A percentile compares a stretch with the other conserved stretches of the same genome.
These are phyloP conservation scores for Nothocercus nigrocapillus DNA, from an alignment of 2,113 vertebrate genomes.

Conservation along the genomic window DNA sequence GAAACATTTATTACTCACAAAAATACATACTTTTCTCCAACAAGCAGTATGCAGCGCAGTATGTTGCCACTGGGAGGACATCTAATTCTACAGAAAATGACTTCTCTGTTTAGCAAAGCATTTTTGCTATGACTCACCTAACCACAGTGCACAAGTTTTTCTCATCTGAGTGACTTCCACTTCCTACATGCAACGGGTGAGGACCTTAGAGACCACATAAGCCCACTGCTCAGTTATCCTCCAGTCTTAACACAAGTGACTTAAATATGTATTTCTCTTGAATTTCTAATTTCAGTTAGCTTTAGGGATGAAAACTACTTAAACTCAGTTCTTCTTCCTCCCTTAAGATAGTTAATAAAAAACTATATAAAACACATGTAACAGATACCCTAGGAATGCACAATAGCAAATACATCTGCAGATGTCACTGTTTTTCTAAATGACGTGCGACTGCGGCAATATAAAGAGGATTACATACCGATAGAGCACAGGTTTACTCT, in stretches of 20 bases:
- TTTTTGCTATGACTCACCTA: background rate
- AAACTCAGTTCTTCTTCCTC: background rate
- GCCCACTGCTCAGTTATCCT: background rate
- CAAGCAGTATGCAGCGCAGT: slow-evolving; percentile 9
- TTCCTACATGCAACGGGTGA: background rate
- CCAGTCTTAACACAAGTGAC: background rate
- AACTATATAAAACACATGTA: background rate
- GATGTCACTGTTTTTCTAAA: background rate
- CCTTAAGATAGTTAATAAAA: background rate
- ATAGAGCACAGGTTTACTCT: slow-evolving; percentile 93
- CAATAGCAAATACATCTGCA: background rate
- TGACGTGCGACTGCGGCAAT: fast-evolving
- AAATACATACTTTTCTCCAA: background rate
- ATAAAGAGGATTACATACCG: slow-evolving; percentile 73
- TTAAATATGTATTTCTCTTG: background rate
- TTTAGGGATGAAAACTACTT: background rate
- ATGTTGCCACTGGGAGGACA: slow-evolving; percentile 29
- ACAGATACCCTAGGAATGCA: background rate
- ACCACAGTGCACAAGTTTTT: background rate
- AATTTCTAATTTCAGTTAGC: background rate
- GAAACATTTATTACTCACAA: background rate
- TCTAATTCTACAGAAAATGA: background rate
- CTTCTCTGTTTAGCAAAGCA: background rate
- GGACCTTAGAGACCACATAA: background rate
- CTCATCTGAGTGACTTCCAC: background rate